phyloP scores from a whole-genome alignment of 2,888 invertebrate genomes.

The Cheilosia urbana region DNA sequence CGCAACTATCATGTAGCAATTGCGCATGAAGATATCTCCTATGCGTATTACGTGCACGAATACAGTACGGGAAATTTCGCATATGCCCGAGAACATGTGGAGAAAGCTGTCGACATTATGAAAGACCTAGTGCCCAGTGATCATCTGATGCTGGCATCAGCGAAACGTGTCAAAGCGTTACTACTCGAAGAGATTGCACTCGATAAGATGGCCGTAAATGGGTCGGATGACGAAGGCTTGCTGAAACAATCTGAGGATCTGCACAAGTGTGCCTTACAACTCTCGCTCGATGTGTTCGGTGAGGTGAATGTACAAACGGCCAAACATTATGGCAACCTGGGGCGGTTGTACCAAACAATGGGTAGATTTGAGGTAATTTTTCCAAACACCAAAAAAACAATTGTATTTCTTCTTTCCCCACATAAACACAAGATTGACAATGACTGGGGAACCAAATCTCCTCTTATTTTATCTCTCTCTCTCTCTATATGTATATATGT shows the following conservation, averaged over 20 bases:
- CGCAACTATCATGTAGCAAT: slow-evolving; percentile 94
- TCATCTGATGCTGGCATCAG: slow-evolving; percentile 94
- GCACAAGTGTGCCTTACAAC: slow-evolving; percentile 91
- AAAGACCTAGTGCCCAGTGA: slow-evolving; percentile 91
- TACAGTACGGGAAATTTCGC: slow-evolving; percentile 94
- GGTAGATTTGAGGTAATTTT: slow-evolving; percentile 88
- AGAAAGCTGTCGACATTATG: slow-evolving; percentile 92
- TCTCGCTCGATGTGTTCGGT: slow-evolving; percentile 93
- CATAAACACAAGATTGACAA: slow-evolving; percentile 34
- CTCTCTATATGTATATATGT: too few relatives aligned
- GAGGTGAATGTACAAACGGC: slow-evolving; percentile 97
- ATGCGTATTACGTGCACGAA: slow-evolving; percentile 96
- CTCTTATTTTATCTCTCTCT: slow-evolving; percentile 44
- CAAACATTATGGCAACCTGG: slow-evolving; percentile 97
- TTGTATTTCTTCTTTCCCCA: slow-evolving; percentile 39
- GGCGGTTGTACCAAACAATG: slow-evolving; percentile 97
- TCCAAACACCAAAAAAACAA: slow-evolving; percentile 20
- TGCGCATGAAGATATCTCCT: slow-evolving; percentile 96
- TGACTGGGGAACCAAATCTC: slow-evolving; percentile 28
- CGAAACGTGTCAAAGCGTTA: slow-evolving; percentile 95
- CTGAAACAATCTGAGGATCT: slow-evolving; percentile 92
- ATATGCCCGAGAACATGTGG: slow-evolving; percentile 92
- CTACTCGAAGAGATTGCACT: slow-evolving; percentile 97
- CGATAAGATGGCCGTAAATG: slow-evolving; percentile 86
- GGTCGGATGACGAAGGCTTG: slow-evolving; percentile 85